phyloP scores from a whole-genome alignment of 1,140 invertebrate genomes.

The Ceratina calcarata region DNA sequence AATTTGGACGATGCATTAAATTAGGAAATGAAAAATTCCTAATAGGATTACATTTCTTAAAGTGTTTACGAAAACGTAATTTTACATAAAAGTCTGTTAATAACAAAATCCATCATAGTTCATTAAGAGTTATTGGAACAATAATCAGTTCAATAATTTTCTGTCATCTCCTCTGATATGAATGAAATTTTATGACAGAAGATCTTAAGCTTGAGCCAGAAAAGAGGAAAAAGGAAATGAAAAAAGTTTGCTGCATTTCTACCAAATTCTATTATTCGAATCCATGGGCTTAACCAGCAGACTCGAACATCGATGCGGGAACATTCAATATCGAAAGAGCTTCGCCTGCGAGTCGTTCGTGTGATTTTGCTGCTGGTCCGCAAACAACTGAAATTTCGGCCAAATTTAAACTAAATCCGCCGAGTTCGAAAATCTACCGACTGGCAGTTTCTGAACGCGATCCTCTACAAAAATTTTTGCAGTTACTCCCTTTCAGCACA shows the following conservation, averaged over 20 bases:
- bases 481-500: neutral
- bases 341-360: neutral
- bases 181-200: too few species aligned
- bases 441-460: neutral
- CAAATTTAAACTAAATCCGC: conserved; percentile 24
- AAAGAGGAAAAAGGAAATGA: neutral
- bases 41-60: too few species aligned
- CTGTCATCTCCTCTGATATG: neutral
- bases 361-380: conserved; percentile 16
- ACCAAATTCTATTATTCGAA: neutral
- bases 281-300: conserved; percentile 6
- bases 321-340: conserved; percentile 23
- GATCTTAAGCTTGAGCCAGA: too few species aligned
- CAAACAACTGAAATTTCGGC: conserved; percentile 11
- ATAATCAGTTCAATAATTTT: too few species aligned
- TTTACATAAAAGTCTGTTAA: too few species aligned
- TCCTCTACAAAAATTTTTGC: neutral
- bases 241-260: neutral
- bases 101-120: too few species aligned
- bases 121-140: too few species aligned
- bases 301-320: neutral
- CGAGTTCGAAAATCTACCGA: neutral
- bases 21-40: too few species aligned
- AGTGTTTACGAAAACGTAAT: too few species aligned
- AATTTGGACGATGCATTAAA: too few species aligned